Evolutionary conservation across 2,797 vertebrate species (phyloP).

Genomic region (Pampus argenteus): DNA sequence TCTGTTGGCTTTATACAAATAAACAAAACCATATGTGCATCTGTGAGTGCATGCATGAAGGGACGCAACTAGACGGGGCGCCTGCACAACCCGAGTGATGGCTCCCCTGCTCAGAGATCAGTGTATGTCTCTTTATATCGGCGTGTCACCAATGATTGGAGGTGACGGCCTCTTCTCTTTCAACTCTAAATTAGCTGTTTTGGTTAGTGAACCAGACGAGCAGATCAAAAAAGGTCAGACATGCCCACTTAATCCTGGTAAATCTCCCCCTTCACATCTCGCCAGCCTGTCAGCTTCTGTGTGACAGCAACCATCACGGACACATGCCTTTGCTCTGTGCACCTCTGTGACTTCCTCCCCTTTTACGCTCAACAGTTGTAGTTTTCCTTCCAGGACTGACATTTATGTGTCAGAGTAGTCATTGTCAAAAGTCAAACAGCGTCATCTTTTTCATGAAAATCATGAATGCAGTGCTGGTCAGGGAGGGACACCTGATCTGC

Average conservation of each 20-base stretch:
- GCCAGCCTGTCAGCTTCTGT: constrained; percentile 77
- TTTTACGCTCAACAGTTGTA: constrained; percentile 13
- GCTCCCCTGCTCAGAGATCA: constrained; percentile 35
- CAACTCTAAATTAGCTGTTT: constrained; percentile 83
- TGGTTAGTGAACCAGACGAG: constrained; percentile 76
- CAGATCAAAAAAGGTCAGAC: constrained; percentile 84
- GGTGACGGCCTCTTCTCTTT: constrained; percentile 71
- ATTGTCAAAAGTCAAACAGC: constrained; percentile 36
- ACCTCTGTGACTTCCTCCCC: constrained; percentile 8
- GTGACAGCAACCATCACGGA: constrained; percentile 79
- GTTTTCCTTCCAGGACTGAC: constrained; percentile 27
- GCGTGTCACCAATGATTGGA: constrained; percentile 68
- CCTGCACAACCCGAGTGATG: constrained; percentile 5
- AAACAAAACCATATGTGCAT: constrained; percentile 73
- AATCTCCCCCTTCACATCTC: constrained; percentile 80
- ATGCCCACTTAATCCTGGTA: constrained; percentile 83
- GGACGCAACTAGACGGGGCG: background rate
- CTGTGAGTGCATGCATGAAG: background rate
- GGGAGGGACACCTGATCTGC: constrained; percentile 48
- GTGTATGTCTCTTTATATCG: constrained; percentile 42
- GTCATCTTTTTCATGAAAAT: constrained; percentile 41
- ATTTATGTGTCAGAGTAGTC: constrained; percentile 9
- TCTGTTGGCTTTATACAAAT: constrained; percentile 57
- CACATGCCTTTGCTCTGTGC: constrained; percentile 69
- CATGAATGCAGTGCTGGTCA: background rate